Conservation (phyloP, 2,888 invertebrate species). For the Diplazon laetatorius region DNA sequence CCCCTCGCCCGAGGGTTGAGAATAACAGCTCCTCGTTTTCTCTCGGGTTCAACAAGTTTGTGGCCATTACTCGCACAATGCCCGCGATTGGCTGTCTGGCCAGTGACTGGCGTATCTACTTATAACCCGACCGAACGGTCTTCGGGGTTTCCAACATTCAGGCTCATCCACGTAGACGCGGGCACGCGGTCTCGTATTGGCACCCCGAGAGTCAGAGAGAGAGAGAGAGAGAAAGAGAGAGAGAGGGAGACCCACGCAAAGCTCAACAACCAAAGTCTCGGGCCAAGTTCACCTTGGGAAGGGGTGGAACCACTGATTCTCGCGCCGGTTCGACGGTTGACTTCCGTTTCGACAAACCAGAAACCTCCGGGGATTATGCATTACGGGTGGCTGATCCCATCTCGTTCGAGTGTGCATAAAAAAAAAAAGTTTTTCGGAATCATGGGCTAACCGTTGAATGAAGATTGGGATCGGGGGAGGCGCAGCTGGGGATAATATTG, state of each 20-base stretch:
- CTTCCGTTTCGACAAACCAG: slow-evolving; percentile 25
- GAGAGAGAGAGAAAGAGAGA: slow-evolving; percentile 6
- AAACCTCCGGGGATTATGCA: slow-evolving; percentile 31
- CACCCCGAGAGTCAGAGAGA: neutral
- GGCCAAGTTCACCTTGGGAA: slow-evolving; percentile 23
- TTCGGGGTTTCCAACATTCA: neutral
- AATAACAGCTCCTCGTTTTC: neutral
- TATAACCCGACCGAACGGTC: neutral
- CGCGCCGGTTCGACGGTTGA: slow-evolving; percentile 14
- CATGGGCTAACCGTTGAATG: too few relatives aligned
- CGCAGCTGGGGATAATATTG: too few relatives aligned
- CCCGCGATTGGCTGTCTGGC: slow-evolving; percentile 43
- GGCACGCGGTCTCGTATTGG: neutral
- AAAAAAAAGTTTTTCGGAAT: neutral
- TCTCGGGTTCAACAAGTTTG: slow-evolving; percentile 52
- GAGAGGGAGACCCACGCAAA: neutral
- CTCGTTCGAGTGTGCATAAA: neutral
- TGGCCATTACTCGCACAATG: slow-evolving; percentile 41
- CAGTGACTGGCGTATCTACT: slow-evolving; percentile 44
- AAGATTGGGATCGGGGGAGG: too few relatives aligned
- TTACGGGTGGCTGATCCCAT: neutral
- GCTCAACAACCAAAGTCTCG: neutral
- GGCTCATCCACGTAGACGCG: neutral
- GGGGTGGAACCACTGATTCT: slow-evolving; percentile 29
- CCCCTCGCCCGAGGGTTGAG: neutral